Conservation (phyloP, 37 sponge, comb jelly and placozoan species). For the Ianthella basta region DNA sequence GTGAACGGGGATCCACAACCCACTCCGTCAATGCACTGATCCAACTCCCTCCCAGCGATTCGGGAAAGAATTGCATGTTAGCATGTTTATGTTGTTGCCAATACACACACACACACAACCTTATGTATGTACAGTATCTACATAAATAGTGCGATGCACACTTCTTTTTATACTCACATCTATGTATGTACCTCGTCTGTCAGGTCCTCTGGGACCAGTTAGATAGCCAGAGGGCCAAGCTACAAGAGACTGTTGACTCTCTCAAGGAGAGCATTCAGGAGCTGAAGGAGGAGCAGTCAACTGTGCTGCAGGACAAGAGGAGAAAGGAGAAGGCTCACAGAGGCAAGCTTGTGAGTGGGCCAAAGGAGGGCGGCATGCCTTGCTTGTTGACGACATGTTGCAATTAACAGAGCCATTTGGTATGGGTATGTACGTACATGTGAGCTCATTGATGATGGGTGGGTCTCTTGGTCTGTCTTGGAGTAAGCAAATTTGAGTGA, state of each 20-base stretch:
- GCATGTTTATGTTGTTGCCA: background rate
- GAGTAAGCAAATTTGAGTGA: too few relatives aligned
- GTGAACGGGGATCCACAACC: background rate
- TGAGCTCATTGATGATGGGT: too few relatives aligned
- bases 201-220: background rate
- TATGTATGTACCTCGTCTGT: background rate
- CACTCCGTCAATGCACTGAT: background rate
- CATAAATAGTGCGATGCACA: background rate
- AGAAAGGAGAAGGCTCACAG: constrained; percentile 31
- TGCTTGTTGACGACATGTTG: too few relatives aligned
- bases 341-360: constrained; percentile 19
- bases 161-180: background rate
- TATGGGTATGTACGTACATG: too few relatives aligned
- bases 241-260: background rate
- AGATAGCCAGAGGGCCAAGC: constrained; percentile 25
- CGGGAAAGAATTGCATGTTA: background rate
- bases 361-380: background rate
- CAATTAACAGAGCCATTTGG: too few relatives aligned
- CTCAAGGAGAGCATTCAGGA: constrained; percentile 6
- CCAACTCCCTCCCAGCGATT: background rate
- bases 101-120: background rate
- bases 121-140: background rate
- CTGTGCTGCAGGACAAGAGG: constrained; percentile 31
- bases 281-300: constrained; percentile 30
- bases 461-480: too few relatives aligned